Percentiles rank a stretch among this genome's conserved stretches.
These are phyloP conservation scores for Sebastes jordani DNA, from an alignment of 2,797 vertebrate species.

Conservation along the genomic window DNA sequence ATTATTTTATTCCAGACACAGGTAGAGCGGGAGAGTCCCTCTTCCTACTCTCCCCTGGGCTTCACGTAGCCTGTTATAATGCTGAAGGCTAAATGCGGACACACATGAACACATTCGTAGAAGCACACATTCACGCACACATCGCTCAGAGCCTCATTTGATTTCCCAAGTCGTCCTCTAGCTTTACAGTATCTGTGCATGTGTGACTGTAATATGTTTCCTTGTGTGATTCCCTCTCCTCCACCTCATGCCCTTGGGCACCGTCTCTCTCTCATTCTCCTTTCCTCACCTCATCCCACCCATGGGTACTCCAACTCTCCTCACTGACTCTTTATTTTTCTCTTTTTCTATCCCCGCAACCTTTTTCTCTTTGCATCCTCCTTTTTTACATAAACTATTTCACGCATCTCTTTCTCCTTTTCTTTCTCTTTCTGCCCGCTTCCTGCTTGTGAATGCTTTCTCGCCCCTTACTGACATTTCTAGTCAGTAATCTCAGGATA, in stretches of 20 bases:
- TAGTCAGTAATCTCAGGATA: constrained; percentile 76
- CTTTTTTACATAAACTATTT: constrained; percentile 12
- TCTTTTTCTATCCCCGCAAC: neutral
- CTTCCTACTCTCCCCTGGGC: constrained; percentile 16
- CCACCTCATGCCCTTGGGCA: constrained; percentile 7
- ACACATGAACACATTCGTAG: neutral
- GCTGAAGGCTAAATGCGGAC: constrained; percentile 53
- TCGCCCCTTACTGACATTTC: constrained; percentile 70
- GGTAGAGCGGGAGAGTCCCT: constrained; percentile 16
- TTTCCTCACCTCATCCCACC: constrained; percentile 3
- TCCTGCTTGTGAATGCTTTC: constrained; percentile 37
- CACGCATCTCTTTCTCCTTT: neutral
- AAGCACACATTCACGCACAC: neutral
- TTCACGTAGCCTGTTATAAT: constrained; percentile 46
- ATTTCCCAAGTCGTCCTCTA: constrained; percentile 45
- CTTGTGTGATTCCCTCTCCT: constrained; percentile 18
- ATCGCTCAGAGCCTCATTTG: constrained; percentile 33
- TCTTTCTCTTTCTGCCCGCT: neutral
- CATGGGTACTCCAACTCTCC: constrained; percentile 3
- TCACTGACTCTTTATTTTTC: constrained; percentile 4
- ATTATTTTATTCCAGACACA: constrained; percentile 56
- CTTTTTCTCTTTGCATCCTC: neutral
- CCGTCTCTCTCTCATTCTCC: neutral
- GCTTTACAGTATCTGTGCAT: constrained; percentile 14
- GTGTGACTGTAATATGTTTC: neutral